Conservation (phyloP, 2,888 invertebrate species). For the Graphium colonna region DNA sequence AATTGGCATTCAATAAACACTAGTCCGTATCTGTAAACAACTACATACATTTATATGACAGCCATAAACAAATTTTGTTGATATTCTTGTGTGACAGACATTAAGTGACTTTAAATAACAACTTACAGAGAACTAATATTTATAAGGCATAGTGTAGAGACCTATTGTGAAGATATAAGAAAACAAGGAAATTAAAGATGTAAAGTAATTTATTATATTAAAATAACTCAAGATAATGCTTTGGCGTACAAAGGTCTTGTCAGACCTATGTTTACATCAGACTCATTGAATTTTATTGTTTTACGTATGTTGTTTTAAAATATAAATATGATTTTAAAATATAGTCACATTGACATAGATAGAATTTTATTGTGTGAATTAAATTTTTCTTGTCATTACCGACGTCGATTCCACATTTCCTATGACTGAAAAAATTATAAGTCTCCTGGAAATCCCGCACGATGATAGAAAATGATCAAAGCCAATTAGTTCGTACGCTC, state of each 20-base stretch:
- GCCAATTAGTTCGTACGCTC: not conserved
- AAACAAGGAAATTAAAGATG: conserved; percentile 3
- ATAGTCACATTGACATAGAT: too few species aligned
- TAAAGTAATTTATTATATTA: not conserved
- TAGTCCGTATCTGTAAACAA: conserved; percentile 10
- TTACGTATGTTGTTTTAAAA: too few species aligned
- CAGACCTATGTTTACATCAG: too few species aligned
- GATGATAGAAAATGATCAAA: not conserved
- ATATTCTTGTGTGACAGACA: conserved; percentile 5
- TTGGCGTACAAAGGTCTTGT: too few species aligned
- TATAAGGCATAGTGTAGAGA: not conserved
- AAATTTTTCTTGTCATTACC: too few species aligned
- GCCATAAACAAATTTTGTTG: conserved; percentile 4
- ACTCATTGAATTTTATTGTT: too few species aligned
- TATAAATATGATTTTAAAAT: too few species aligned
- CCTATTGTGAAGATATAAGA: not conserved
- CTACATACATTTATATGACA: conserved; percentile 8
- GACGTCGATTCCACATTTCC: too few species aligned
- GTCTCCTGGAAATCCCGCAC: too few species aligned
- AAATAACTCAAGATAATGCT: too few species aligned
- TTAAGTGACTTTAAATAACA: conserved; percentile 1
- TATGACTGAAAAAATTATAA: too few species aligned
- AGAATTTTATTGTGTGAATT: too few species aligned
- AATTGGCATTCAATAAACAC: conserved; percentile 17
- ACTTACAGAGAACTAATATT: not conserved